phyloP scores from a whole-genome alignment of 1,140 invertebrate genomes.

The Drosophila grimshawi region DNA sequence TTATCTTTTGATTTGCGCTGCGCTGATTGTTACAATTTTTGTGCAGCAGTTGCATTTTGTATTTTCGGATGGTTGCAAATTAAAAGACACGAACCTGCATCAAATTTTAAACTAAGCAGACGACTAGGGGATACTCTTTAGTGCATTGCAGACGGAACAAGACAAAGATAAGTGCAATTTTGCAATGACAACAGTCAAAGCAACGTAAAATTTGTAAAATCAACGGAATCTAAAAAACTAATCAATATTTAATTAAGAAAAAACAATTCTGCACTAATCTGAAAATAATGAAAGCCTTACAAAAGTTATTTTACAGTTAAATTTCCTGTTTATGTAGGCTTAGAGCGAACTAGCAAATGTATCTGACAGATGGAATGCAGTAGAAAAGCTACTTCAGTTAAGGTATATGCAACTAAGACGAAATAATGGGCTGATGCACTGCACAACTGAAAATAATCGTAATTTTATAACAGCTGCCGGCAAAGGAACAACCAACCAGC shows the following conservation, averaged over 20 bases:
- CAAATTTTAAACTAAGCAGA: not conserved
- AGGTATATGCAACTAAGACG: slow-evolving; percentile 13
- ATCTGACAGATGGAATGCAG: not conserved
- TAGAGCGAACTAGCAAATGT: not conserved
- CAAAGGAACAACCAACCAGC: slow-evolving; percentile 7
- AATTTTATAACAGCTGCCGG: slow-evolving; percentile 41
- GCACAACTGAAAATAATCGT: slow-evolving; percentile 34
- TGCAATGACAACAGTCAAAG: too few species aligned
- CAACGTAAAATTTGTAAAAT: too few species aligned
- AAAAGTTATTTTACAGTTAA: too few species aligned
- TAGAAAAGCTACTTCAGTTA: not conserved
- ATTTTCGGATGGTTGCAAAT: slow-evolving; percentile 41
- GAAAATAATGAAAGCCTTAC: too few species aligned
- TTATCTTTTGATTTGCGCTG: slow-evolving; percentile 25
- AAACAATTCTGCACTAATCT: too few species aligned
- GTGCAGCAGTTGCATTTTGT: slow-evolving; percentile 55
- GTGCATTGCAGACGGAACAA: not conserved
- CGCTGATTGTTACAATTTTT: slow-evolving; percentile 82
- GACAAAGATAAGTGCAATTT: too few species aligned
- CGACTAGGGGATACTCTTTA: not conserved
- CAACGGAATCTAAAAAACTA: too few species aligned
- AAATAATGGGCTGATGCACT: slow-evolving; percentile 20
- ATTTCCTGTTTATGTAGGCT: too few species aligned
- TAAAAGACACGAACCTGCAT: slow-evolving; percentile 42
- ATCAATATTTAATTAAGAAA: too few species aligned